phyloP scores from a whole-genome alignment of 2,888 invertebrate genomes.

The Brachylomia viminalis region DNA sequence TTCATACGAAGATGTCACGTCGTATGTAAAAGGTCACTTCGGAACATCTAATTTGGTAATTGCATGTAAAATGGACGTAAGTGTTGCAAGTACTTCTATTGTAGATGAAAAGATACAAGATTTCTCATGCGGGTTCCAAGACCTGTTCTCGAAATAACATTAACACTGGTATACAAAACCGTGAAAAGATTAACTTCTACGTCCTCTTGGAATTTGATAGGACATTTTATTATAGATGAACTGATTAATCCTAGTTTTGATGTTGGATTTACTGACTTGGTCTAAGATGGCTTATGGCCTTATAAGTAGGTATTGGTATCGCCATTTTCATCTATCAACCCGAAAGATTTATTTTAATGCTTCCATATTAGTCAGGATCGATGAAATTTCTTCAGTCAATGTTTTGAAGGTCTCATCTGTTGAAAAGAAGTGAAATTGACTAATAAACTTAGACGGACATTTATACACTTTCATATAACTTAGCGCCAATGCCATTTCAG shows the following conservation, averaged over 20 bases:
- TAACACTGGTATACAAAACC: not conserved
- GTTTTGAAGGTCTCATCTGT: not conserved
- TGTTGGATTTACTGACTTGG: not conserved
- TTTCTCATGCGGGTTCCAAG: slow-evolving; percentile 44
- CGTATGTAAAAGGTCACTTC: slow-evolving; percentile 71
- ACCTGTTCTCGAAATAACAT: not conserved
- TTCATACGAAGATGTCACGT: slow-evolving; percentile 69
- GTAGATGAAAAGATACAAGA: slow-evolving; percentile 8
- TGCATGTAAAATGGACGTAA: slow-evolving; percentile 61
- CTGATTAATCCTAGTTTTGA: not conserved
- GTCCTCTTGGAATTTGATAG: not conserved
- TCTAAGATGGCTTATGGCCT: not conserved
- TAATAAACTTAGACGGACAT: slow-evolving; percentile 24
- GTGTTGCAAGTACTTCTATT: slow-evolving; percentile 53
- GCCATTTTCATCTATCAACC: not conserved
- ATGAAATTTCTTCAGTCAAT: not conserved
- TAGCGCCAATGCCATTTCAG: not conserved
- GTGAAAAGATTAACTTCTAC: not conserved
- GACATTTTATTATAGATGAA: not conserved
- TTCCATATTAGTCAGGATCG: not conserved
- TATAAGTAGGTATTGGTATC: not conserved
- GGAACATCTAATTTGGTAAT: slow-evolving; percentile 72
- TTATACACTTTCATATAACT: slow-evolving; percentile 7
- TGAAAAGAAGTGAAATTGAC: not conserved
- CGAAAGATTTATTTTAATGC: not conserved